Evolutionary conservation across 2,888 invertebrate genomes (phyloP), one percentile per base, ranked within the genome.

Genomic region (Branchinecta sandiegonensis): DNA sequence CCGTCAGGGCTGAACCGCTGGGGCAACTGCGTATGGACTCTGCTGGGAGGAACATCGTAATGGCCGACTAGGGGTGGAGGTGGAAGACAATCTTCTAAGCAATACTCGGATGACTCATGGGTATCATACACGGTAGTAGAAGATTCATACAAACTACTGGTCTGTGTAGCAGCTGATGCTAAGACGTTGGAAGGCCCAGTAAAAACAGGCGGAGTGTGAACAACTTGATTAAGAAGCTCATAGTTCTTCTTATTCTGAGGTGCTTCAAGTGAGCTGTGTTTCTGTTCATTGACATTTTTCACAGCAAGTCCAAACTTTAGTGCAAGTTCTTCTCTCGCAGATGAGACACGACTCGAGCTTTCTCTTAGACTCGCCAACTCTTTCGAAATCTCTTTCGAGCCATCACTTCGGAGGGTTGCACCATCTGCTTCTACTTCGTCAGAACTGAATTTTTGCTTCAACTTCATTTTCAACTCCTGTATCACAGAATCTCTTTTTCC

Each of bases 401-500:
- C 14, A 56, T 9, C 8, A 14, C 14, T 56, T n/a, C 14, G 56
- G 8, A 56, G 14, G 17, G n/a, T n/a, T 14, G n/a, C 14, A 17
- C 56, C n/a, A 10, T 56, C 56, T 14, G 56, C n/a, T 14, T 14
- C 17, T 8, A 17, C n/a, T 14, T 69, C 69, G n/a, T 56, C 63
- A 6, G 69, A 48, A 65, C 67, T 69, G 67, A 73, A 73, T 47
- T 68, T 72, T 9, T 70, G 68, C 66, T 70, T 69, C 47, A 73
- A 65, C 37, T 73, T 73, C 9, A 71, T 63, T 66, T 73, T 73
- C 46, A 73, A 65, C 68, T 73, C 73, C 2, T 71, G 71, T 46
- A 73, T 73, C 73, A 73, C 72, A 64, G 72, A 71, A 47, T 73
- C 73, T 46, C 71, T 70, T 12, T 72, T 71, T 14, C 68, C 66